Conservation (phyloP, 2,113 vertebrate species). For the Carlito syrichta region DNA sequence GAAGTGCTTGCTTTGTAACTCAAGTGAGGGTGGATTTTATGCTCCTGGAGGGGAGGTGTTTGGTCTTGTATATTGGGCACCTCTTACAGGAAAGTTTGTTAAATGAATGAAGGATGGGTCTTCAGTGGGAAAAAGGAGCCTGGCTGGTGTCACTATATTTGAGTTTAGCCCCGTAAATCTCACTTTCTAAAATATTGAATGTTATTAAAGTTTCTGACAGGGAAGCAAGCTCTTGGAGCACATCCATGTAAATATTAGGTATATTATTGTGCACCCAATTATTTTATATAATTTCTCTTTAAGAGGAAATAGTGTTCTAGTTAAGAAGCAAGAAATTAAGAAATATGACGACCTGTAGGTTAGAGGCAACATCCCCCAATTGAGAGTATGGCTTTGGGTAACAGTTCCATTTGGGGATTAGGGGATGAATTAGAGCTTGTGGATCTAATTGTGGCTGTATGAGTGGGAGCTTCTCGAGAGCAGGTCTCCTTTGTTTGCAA, state of each 20-base stretch:
- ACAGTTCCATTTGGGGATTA: not conserved
- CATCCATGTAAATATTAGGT: not conserved
- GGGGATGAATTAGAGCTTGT: not conserved
- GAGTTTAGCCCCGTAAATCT: not conserved
- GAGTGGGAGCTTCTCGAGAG: accelerated
- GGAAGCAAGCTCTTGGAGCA: not conserved
- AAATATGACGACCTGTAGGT: not conserved
- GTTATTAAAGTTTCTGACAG: not conserved
- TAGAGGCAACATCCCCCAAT: not conserved
- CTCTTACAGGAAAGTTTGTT: not conserved
- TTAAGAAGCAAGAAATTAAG: not conserved
- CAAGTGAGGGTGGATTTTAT: not conserved
- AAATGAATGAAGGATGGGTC: not conserved
- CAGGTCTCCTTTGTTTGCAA: not conserved
- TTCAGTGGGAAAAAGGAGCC: not conserved
- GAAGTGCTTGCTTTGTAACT: not conserved
- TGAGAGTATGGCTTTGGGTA: not conserved
- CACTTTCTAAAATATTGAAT: not conserved
- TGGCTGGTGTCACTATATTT: not conserved
- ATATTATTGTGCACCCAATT: not conserved
- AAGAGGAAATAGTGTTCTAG: not conserved
- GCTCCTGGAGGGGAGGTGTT: not conserved
- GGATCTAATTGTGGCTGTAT: not conserved
- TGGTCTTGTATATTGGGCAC: not conserved
- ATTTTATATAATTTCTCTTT: not conserved